These are phyloP conservation scores for Pseudococcus longispinus DNA, from an alignment of 2,888 invertebrate species.

Conservation along the genomic window DNA sequence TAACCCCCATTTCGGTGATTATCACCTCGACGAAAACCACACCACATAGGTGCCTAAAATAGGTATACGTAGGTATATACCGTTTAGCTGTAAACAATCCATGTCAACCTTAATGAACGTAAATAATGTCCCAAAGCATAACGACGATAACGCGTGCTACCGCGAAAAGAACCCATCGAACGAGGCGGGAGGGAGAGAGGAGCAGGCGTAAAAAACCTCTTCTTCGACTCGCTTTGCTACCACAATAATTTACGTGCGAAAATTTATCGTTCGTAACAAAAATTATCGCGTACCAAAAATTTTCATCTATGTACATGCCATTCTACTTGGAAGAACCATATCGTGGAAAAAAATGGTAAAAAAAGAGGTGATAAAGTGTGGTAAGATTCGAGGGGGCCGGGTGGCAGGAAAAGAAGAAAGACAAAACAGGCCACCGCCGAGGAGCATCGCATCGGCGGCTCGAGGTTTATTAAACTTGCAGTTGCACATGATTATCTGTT, in stretches of 20 bases:
- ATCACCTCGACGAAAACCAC: not conserved
- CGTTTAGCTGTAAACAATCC: not conserved
- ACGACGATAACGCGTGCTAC: not conserved
- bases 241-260: not conserved
- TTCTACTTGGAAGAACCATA: not conserved
- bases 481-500: slow-evolving; percentile 28
- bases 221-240: not conserved
- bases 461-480: slow-evolving; percentile 27
- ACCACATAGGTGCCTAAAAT: not conserved
- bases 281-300: not conserved
- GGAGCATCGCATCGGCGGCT: not conserved
- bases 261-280: slow-evolving; percentile 10
- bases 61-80: no score
- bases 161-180: not conserved
- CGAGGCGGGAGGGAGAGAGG: not conserved
- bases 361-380: not conserved
- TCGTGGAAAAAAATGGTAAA: not conserved
- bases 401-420: not conserved
- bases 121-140: slow-evolving; percentile 28
- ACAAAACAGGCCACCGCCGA: not conserved
- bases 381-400: not conserved
- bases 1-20: not conserved
- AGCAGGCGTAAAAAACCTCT: not conserved
- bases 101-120: slow-evolving; percentile 19
- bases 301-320: not conserved